Evolutionary conservation across 2,888 invertebrate species (phyloP).

Genomic region (Stenolophus ochropezus): DNA sequence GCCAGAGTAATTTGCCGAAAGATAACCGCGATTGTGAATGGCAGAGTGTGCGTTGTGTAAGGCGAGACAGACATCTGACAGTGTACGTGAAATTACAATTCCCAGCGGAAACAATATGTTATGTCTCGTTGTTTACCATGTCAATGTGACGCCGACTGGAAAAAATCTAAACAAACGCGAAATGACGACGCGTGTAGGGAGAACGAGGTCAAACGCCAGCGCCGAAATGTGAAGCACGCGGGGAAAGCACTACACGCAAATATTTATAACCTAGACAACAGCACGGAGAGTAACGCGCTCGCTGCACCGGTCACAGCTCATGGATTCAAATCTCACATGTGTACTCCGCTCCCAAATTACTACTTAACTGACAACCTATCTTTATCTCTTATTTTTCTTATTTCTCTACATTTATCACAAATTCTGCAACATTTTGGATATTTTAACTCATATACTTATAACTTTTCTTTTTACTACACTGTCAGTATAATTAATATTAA

Average conservation of each 20-base stretch:
- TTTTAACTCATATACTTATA: too few species aligned
- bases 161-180: constrained; percentile 40
- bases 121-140: constrained; percentile 40
- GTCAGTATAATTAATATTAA: too few species aligned
- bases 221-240: constrained; percentile 5
- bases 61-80: not conserved
- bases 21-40: constrained; percentile 14
- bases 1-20: not conserved
- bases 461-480: too few species aligned
- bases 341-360: too few species aligned
- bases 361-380: too few species aligned
- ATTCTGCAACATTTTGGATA: too few species aligned
- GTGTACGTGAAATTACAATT: constrained; percentile 41
- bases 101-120: constrained; percentile 34
- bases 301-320: too few species aligned
- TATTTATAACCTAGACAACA: not conserved
- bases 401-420: too few species aligned
- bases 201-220: constrained; percentile 16
- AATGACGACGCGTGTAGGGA: constrained; percentile 4
- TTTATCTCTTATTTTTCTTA: too few species aligned
- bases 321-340: too few species aligned
- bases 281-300: not conserved
- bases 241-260: not conserved
- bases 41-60: not conserved
- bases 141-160: constrained; percentile 33